Base-by-base conservation (phyloP, 2,888 invertebrate species). In the Lutraria lutraria region DNA sequence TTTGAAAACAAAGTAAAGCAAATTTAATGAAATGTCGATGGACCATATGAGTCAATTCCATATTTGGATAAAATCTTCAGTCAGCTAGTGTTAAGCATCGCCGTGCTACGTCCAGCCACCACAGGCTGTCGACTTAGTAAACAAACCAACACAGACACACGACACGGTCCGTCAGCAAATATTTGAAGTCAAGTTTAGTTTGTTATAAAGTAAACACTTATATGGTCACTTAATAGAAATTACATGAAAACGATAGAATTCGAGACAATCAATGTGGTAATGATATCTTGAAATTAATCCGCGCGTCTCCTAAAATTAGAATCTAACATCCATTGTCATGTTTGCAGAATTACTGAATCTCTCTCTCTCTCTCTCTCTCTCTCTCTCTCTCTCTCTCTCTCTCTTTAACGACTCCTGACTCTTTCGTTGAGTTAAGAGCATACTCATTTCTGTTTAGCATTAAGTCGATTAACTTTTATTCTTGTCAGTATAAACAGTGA, bases 11-110 rank as follows among this genome's bases (percentile, higher is more conserved):
- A 90, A 85, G 86, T 80, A 90, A 88, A 88, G 87, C 85, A 88
- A 86, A 85, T 88, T 90, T 90, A 87, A 89, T 89, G 87, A 90
- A 83, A 89, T 88, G 86, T 60, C 81, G 68, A 81, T 81, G 76
- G 68, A 84, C 84, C 80, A 60, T 85, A 79, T 79, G 31, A 76
- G 76, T 76, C 76, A 15, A 34, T 85, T 85, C 85, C 85, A 80
- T 85, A 85, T 85, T 85, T 85, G 80, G 85, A 80, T 85, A 54
- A 34, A 76, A 76, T 76, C 76, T 76, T 19, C 31, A 34, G 31
- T 76, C 15, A 76, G 76, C n/a, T 34, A 13, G 63, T 60, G 63
- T 56, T 25, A 34, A 29, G 21, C 54, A 53, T 56, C 56, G 31
- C 29, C 16, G 29, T 15, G 16, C 34, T 29, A 63, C 34, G 31